Base-by-base conservation (phyloP, 1,140 invertebrate genomes). In the Leptoteleia sp. region DNA sequence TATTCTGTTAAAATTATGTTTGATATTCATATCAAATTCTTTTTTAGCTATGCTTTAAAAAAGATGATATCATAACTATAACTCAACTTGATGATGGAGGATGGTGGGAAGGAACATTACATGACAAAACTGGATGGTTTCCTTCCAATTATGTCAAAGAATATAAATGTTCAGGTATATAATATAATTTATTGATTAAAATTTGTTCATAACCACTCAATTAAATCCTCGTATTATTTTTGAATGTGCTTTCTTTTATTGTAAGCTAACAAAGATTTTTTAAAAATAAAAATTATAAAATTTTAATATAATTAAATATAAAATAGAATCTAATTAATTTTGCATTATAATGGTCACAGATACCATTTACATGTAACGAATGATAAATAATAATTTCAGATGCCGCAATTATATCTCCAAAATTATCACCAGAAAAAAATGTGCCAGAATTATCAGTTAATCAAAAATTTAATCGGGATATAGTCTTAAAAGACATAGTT, bases 61-160 rank as follows among this genome's bases (percentile, higher is more conserved):
- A 98, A 90, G 97, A 97, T 43, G 98, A 99, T 89, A 92, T 99
- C 42, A 99, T 99, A 68, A 98, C 97, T 9, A 94, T 99, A 22
- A 99, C 97, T 9, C 91, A 91, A 52, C 89, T 89, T 17, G 95
- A 97, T 82, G 94, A 99, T 86, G 98, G 97, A 42, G 97, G 96
- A 17, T 98, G 97, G 93, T 99, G 98, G 98, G 98, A 99, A 90
- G 98, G 97, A 9, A 99, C 97, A 1, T 90, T 98, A 12, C 93
- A 95, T 73, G 97, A 96, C 47, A 95, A 96, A 86, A 98, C 97
- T 71, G 98, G 97, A 79, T 99, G 98, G 98, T 99, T 99, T 91
- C 98, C 98, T 67, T 96, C 96, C 78, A 98, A 99, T 90, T 99
- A 98, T 92, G 97, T 98, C 12, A 95, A 94, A 83, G 96, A 98